Evolutionary conservation across 2,113 vertebrate species (phyloP), one percentile per base, ranked within the genome.

Genomic region (Sapayoa aenigma): DNA sequence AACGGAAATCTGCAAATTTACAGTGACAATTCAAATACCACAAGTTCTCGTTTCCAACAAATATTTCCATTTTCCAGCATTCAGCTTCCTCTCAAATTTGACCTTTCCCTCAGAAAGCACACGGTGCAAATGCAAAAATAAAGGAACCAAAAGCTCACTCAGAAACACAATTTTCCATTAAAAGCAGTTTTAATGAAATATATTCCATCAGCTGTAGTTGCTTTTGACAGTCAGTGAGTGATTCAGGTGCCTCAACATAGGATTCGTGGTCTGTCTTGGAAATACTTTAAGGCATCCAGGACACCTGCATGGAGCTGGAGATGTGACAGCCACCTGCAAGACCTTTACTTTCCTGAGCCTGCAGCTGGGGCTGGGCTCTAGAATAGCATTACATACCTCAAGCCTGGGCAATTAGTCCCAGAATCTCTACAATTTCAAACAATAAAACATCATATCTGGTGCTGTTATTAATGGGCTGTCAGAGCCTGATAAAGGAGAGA

Each of bases 131-230:
- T 74, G 50, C 63, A 83, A 83, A 93, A 90, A 55, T 55, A 77
- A 90, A 58, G 62, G 37, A 88, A 60, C n/a, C 55, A 76, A 66
- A 78, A 73, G 5, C 33, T 93, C 55, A 19, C 83, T 81, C 74
- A 83, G 68, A 73, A 93, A 88, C 18, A 42, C n/a, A 33, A 33
- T 80, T 88, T 80, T 73, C 67, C 75, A 75, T 93, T 91, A 82
- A 82, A 89, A 87, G 22, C 58, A 44, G 13, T 87, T 96, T 93
- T 95, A 96, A 95, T 82, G 41, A 65, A 84, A 56, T 85, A n/a
- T 59, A 79, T 91, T 75, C 90, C 42, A 68, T 87, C 74, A 87
- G 14, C 58, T 35, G 13, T 42, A 76, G 56, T 52, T 84, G 66
- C 28, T 91, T 91, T 49, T 87, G 83, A 37, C 91, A 86, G 69